These are phyloP conservation scores for Sclerurus mexicanus DNA, from an alignment of 2,113 vertebrate species.

Conservation along the genomic window DNA sequence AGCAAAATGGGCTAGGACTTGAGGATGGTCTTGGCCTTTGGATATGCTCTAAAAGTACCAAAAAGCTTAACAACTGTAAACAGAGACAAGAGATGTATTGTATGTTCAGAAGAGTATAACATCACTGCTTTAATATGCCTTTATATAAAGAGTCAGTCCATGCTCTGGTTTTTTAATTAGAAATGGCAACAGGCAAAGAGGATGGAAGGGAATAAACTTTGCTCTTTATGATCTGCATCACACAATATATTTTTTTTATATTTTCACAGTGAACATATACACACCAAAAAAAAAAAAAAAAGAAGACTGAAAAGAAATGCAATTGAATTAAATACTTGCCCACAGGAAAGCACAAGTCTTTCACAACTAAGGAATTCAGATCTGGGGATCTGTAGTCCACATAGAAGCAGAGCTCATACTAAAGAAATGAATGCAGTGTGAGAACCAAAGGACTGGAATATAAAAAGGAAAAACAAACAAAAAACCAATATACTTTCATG, in stretches of 20 bases:
- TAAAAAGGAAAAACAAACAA: background rate
- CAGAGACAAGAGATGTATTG: background rate
- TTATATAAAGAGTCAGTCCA: background rate
- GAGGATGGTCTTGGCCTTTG: background rate
- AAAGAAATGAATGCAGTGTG: background rate
- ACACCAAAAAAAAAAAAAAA: background rate
- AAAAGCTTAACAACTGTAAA: background rate
- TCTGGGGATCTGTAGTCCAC: background rate
- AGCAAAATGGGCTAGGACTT: background rate
- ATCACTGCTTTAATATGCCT: background rate
- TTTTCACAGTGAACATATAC: background rate
- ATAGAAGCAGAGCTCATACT: background rate
- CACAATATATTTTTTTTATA: background rate
- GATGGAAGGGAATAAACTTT: background rate
- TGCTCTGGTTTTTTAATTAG: background rate
- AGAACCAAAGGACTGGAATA: background rate
- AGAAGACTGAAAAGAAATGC: background rate
- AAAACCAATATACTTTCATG: rapidly evolving
- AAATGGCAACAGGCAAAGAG: background rate
- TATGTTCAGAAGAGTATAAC: background rate
- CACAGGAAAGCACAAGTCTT: background rate
- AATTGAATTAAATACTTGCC: background rate
- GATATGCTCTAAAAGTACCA: background rate
- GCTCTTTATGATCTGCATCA: background rate
- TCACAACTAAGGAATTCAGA: background rate